Evolutionary conservation across 2,797 vertebrate species (phyloP).

Genomic region (Ceryle rudis): DNA sequence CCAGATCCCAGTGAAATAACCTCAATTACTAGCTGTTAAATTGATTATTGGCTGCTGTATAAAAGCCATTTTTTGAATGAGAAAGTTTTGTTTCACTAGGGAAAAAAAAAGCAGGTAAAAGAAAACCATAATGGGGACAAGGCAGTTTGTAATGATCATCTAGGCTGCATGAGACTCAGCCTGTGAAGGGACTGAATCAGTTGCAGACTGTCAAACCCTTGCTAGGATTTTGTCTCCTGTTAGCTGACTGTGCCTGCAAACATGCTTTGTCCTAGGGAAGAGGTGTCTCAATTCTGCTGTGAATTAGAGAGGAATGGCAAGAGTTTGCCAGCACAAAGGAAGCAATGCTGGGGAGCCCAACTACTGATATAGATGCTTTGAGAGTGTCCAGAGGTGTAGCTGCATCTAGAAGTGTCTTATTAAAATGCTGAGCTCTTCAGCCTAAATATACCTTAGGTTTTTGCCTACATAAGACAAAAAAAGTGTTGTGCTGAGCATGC

Average conservation of each 20-base stretch:
- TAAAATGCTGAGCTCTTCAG: not conserved
- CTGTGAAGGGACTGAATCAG: not conserved
- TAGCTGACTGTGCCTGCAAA: not conserved
- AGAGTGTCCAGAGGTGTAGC: not conserved
- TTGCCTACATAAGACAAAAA: not conserved
- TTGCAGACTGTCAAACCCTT: not conserved
- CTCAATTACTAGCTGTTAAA: not conserved
- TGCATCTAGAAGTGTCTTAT: not conserved
- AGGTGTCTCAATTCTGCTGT: not conserved
- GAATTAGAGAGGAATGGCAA: not conserved
- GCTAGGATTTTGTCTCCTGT: not conserved
- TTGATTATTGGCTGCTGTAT: not conserved
- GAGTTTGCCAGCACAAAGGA: not conserved
- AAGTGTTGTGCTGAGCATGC: conserved; percentile 25
- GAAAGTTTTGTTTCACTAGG: not conserved
- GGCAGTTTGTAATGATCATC: not conserved
- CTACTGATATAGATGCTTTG: not conserved
- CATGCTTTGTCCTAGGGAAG: not conserved
- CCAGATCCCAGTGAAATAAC: not conserved
- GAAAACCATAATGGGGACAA: not conserved
- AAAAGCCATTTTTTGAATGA: not conserved
- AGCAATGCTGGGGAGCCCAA: not conserved
- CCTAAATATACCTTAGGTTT: not conserved
- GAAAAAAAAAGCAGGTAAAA: not conserved
- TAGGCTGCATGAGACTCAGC: not conserved